phyloP scores from a whole-genome alignment of 2,888 invertebrate genomes.

The Nymphalis c-album region DNA sequence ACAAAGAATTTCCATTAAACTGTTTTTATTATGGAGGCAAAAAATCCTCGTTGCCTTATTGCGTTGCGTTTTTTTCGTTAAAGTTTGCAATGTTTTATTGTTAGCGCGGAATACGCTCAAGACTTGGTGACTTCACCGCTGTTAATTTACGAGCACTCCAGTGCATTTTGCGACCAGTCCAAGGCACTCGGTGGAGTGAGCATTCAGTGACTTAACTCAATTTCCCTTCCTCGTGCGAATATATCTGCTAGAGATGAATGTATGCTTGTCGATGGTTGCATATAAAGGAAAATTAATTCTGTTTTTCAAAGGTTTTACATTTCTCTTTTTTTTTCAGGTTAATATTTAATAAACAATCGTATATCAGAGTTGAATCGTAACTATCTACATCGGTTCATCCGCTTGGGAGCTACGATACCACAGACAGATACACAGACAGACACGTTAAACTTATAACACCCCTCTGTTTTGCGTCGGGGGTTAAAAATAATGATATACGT shows the following conservation, averaged over 20 bases:
- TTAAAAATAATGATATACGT: no score
- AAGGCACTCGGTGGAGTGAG: slow-evolving; percentile 67
- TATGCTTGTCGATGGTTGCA: slow-evolving; percentile 17
- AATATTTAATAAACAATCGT: no score
- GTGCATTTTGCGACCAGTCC: slow-evolving; percentile 56
- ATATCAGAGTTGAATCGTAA: no score
- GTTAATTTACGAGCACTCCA: slow-evolving; percentile 61
- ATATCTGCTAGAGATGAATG: slow-evolving; percentile 37
- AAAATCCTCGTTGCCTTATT: slow-evolving; percentile 15
- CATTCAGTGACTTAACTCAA: slow-evolving; percentile 64
- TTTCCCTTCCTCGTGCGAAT: slow-evolving; percentile 57
- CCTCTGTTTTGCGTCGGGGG: no score
- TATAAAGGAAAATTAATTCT: neutral
- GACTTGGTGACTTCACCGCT: slow-evolving; percentile 44
- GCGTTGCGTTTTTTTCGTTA: slow-evolving; percentile 19
- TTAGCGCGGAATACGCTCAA: slow-evolving; percentile 34
- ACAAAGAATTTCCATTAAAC: slow-evolving; percentile 36
- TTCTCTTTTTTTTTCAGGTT: neutral
- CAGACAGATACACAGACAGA: no score
- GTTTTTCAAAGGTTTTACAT: neutral
- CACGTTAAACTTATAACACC: no score
- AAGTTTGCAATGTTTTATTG: slow-evolving; percentile 23
- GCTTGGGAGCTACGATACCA: no score
- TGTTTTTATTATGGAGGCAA: slow-evolving; percentile 13
- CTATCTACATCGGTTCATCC: no score